Conservation (phyloP, 2,888 invertebrate species). For the Heteropelma amictum region DNA sequence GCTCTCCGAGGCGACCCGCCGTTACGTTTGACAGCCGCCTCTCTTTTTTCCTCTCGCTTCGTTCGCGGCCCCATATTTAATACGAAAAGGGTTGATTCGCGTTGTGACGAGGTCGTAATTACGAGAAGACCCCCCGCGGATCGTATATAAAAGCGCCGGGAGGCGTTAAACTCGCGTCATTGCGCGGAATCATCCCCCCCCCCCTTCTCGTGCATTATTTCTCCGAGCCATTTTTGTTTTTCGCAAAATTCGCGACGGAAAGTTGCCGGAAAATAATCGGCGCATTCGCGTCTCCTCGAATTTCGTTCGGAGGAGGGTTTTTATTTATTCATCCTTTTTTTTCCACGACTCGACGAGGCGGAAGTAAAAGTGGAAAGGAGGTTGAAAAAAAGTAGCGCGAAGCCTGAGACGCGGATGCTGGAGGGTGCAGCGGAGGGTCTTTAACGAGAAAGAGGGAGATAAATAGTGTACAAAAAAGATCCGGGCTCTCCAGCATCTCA, state of each 20-base stretch:
- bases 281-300: too few species aligned
- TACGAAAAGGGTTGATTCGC: not conserved
- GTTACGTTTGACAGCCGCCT: too few species aligned
- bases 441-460: slow-evolving; percentile 76
- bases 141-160: slow-evolving; percentile 36
- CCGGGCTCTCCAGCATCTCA: slow-evolving; percentile 34
- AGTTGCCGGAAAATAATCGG: too few species aligned
- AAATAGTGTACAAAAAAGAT: too few species aligned
- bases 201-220: not conserved
- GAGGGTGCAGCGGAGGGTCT: slow-evolving; percentile 65
- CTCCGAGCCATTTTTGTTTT: not conserved
- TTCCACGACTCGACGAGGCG: slow-evolving; percentile 21
- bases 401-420: slow-evolving; percentile 61
- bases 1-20: too few species aligned
- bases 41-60: not conserved
- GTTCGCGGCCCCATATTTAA: not conserved
- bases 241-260: too few species aligned
- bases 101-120: slow-evolving; percentile 18
- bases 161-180: slow-evolving; percentile 41
- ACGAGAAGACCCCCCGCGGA: slow-evolving; percentile 34
- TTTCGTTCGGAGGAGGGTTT: not conserved
- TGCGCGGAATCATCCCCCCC: slow-evolving; percentile 25
- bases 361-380: slow-evolving; percentile 18
- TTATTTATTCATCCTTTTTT: slow-evolving; percentile 4
- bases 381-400: slow-evolving; percentile 42